Evolutionary conservation across 2,113 vertebrate genomes (phyloP), one percentile per base, ranked within the genome.

Genomic region (Micromys minutus): DNA sequence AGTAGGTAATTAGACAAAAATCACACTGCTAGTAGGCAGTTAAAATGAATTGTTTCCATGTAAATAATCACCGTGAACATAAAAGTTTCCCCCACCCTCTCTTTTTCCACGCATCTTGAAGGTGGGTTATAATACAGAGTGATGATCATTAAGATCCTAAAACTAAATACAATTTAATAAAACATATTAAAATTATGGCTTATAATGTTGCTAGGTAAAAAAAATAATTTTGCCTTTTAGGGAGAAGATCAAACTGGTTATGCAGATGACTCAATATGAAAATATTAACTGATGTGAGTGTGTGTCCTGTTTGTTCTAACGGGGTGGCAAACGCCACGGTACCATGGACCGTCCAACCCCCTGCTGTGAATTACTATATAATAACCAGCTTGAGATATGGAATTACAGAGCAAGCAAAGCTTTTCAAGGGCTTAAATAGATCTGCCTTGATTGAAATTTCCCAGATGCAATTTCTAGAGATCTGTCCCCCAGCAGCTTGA

Each of bases 391-490:
- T 93, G 67, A 76, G 87, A 90, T 50, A 57, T 55, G 16, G 52
- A 96, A 96, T 91, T 96, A 96, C 45, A 93, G 59, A 86, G 79
- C 57, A 93, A 80, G 91, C 31, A 91, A 69, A 87, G 17, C 59
- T 89, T 93, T 89, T 59, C 75, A 89, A 94, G 57, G 39, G 16
- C 85, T 84, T 94, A 96, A 95, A 63, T 80, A 85, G 24, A 96
- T 91, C 72, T 97, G 65, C 87, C 77, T 94, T 95, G 79, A 94
- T 80, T 96, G 79, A 96, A 95, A 93, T 91, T 96, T 97, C 65
- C 87, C 83, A 95, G 75, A 96, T 81, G 39, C n/a, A 91, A 71
- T 97, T 95, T 96, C 91, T 91, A 71, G 74, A 93, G 87, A 52
- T 72, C 89, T 80, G 91, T 84, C 45, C 61, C 36, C 55, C 11